Percentiles rank a stretch among this genome's conserved stretches.
Conservation (phyloP, 2,888 invertebrate species). For the Lapara coniferarum region DNA sequence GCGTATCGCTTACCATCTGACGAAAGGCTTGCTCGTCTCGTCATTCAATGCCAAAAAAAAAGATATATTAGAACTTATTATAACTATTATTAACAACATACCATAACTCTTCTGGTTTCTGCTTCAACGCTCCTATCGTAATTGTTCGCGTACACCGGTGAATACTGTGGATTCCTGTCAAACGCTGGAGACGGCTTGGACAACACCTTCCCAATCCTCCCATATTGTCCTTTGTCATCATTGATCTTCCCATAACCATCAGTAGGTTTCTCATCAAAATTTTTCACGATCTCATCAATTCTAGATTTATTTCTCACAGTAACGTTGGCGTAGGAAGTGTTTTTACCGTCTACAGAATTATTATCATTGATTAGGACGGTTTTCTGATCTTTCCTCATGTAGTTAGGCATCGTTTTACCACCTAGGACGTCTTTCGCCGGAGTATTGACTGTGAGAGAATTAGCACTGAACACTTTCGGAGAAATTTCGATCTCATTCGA, state of each 20-base stretch:
- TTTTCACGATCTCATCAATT: constrained; percentile 78
- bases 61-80: no score
- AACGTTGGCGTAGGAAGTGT: constrained; percentile 72
- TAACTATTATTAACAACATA: constrained; percentile 38
- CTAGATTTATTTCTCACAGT: constrained; percentile 71
- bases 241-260: constrained; percentile 77
- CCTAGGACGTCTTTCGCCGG: constrained; percentile 92
- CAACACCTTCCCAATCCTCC: constrained; percentile 38
- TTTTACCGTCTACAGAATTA: constrained; percentile 66
- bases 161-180: constrained; percentile 72
- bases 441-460: constrained; percentile 90
- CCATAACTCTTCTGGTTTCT: constrained; percentile 69
- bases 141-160: constrained; percentile 68
- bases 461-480: constrained; percentile 92
- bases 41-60: no score
- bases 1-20: no score
- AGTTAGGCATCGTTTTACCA: constrained; percentile 84
- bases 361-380: constrained; percentile 53
- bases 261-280: constrained; percentile 76
- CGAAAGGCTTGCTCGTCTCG: no score
- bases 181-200: constrained; percentile 54
- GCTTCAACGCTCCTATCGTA: constrained; percentile 76
- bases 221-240: constrained; percentile 42
- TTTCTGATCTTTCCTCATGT: constrained; percentile 75
- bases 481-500: constrained; percentile 77